Conservation (phyloP, 2,113 vertebrate genomes). For the Fulica atra region DNA sequence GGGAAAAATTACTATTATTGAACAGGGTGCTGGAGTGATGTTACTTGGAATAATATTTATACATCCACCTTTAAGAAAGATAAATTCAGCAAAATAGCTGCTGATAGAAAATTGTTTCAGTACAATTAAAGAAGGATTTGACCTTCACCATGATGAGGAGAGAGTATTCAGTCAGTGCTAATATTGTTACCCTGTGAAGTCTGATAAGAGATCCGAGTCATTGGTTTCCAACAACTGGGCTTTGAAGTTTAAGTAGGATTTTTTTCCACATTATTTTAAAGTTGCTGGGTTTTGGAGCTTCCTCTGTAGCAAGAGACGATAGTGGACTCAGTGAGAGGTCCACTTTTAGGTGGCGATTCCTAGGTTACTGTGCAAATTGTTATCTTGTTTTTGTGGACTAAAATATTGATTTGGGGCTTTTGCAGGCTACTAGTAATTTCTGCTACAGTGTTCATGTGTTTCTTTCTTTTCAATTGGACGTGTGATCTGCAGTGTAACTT, state of each 20-base stretch:
- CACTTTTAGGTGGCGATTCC: neutral
- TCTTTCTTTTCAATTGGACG: neutral
- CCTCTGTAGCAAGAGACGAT: neutral
- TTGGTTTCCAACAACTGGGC: neutral
- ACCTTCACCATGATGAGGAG: neutral
- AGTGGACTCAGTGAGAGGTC: neutral
- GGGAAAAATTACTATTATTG: neutral
- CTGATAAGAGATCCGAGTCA: neutral
- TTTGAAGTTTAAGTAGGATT: neutral
- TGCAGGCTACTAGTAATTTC: neutral
- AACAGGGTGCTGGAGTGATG: neutral
- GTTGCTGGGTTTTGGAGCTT: neutral
- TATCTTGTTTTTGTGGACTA: neutral
- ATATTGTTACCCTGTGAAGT: neutral
- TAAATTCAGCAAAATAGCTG: neutral
- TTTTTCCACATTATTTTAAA: neutral
- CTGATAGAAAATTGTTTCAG: neutral
- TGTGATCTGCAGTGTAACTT: neutral
- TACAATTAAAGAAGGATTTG: neutral
- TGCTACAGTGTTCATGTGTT: neutral
- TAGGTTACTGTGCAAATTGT: neutral
- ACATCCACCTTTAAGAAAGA: neutral
- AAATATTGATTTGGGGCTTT: constrained; percentile 2
- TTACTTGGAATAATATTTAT: neutral
- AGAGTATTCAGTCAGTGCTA: neutral